These are phyloP conservation scores for Megalurothrips usitatus DNA, from an alignment of 2,888 invertebrate genomes.

Conservation along the genomic window DNA sequence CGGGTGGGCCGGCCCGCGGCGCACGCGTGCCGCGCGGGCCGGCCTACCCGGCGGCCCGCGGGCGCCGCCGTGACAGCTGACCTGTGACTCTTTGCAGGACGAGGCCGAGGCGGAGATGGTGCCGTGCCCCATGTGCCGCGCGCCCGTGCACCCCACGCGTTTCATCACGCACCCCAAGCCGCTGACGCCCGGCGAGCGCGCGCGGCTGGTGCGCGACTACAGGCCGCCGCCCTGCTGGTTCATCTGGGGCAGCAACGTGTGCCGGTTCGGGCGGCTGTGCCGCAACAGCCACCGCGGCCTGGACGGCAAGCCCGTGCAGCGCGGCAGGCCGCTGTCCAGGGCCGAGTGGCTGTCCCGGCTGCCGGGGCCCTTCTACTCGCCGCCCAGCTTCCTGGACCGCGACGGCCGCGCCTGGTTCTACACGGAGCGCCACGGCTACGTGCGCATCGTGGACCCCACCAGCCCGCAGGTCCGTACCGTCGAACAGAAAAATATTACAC, in stretches of 20 bases:
- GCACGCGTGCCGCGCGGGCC: too few species aligned
- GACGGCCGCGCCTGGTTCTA: constrained; percentile 1
- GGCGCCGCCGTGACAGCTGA: too few species aligned
- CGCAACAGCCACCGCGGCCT: constrained; percentile 4
- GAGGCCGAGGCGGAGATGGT: constrained; percentile 5
- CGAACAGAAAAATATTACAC: background rate
- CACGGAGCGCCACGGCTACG: constrained; percentile 12
- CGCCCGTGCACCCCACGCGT: constrained; percentile 4
- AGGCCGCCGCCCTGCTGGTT: constrained; percentile 13
- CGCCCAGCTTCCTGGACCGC: constrained; percentile 18
- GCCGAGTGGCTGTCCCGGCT: constrained; percentile 4
- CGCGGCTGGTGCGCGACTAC: constrained; percentile 15
- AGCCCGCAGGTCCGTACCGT: background rate
- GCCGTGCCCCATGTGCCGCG: constrained; percentile 20
- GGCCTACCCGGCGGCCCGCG: too few species aligned
- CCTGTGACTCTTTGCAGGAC: background rate
- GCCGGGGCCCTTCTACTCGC: background rate
- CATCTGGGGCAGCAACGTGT: constrained; percentile 19
- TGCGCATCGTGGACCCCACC: constrained; percentile 7
- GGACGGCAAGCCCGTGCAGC: constrained; percentile 2
- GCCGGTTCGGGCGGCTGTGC: constrained; percentile 18
- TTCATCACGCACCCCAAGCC: constrained; percentile 15
- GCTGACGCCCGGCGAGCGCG: background rate
- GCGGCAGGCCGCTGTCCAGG: background rate
- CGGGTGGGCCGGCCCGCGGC: too few species aligned